These are phyloP conservation scores for Amblyjoppa proteus DNA, from an alignment of 2,888 invertebrate species.

Conservation along the genomic window DNA sequence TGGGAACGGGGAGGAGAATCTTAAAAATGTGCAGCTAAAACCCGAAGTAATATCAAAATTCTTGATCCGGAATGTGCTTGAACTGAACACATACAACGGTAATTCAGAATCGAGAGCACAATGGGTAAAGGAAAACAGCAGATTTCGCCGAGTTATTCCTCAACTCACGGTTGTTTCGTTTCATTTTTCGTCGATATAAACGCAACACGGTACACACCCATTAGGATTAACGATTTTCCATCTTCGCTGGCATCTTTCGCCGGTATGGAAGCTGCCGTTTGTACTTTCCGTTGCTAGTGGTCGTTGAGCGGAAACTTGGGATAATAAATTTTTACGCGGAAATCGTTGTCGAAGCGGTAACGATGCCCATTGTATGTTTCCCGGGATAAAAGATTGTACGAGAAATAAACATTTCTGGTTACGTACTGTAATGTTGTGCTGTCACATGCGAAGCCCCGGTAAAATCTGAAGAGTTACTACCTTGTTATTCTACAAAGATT, in stretches of 20 bases:
- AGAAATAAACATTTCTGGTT: background rate
- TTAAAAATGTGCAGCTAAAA: background rate
- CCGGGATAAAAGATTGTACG: background rate
- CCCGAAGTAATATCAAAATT: background rate
- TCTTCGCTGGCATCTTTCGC: background rate
- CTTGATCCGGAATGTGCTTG: background rate
- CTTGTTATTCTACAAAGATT: background rate
- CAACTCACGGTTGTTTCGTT: background rate
- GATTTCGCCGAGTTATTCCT: slow-evolving; percentile 30
- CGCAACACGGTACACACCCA: background rate
- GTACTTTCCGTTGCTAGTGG: background rate
- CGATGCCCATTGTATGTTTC: slow-evolving; percentile 35
- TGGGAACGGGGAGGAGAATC: background rate
- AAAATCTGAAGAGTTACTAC: no score
- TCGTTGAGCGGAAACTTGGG: slow-evolving; percentile 30
- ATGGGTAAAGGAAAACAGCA: slow-evolving; percentile 13
- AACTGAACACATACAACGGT: slow-evolving; percentile 2
- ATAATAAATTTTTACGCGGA: slow-evolving; percentile 34
- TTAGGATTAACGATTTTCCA: slow-evolving; percentile 37
- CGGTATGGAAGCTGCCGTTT: background rate
- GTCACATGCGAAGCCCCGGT: no score
- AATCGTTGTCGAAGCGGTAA: slow-evolving; percentile 43
- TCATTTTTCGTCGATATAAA: slow-evolving; percentile 12
- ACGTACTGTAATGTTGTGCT: no score
- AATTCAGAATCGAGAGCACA: background rate